Base-by-base conservation (phyloP, 1,140 invertebrate genomes). In the Drosophila orena region DNA sequence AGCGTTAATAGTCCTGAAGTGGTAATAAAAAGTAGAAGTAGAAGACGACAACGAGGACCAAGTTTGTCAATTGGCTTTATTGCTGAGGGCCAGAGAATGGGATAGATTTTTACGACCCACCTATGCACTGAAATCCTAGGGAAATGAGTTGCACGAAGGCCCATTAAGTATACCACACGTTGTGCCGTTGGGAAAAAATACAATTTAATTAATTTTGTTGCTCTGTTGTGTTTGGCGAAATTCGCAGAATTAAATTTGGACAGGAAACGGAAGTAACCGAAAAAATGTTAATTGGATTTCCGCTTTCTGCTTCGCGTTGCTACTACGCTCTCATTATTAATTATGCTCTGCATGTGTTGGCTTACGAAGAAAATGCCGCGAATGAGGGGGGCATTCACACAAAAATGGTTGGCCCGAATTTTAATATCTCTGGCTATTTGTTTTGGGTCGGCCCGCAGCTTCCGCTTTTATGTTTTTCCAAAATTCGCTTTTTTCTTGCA, bases 251-350 rank as follows among this genome's bases (percentile, higher is more conserved):
- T 65, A 43, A 68, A 65, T 53, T 73, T 55, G 71, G 49, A 54
- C 57, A 43, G 71, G 58, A 73, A 74, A 49, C 71, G 71, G 71
- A 74, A 74, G 71, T 64, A 74, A 37, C 71, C 71, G 40, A 55
- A 61, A 79, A 86, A 86, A 79, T 88, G 85, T 76, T 88, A 86
- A 88, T 88, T 81, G 83, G 79, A 88, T 88, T 79, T 86, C 79
- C 65, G 75, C 59, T 62, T 55, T 40, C 24, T 53, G 57, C 58
- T 73, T 73, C 22, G 53, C 54, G 35, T 38, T 65, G 60, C 44
- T 30, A 35, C 38, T 10, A 46, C 24, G 30, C 40, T 40, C 47
- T 49, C 24, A 30, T 74, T 75, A 75, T 75, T 74, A 75, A 75
- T 75, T 75, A 75, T 75, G 70, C 70, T 50, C 70, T 55, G 42